Conservation (phyloP, 2,888 invertebrate genomes). For the Chaitophorus viminalis region DNA sequence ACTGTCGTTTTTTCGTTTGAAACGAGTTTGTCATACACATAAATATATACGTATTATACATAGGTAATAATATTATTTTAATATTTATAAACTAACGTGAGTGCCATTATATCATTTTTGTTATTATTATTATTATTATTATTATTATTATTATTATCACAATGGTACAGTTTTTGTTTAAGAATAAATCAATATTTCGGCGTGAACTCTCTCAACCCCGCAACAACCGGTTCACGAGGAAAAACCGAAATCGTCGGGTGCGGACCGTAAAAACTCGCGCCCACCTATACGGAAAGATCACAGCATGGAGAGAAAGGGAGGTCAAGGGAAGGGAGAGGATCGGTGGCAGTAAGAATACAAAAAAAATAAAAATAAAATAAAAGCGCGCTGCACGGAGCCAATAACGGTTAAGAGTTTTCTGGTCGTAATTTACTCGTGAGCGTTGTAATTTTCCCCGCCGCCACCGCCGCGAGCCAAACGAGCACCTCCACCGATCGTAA, state of each 20-base stretch:
- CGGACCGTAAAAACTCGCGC: background rate
- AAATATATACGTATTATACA: too few relatives aligned
- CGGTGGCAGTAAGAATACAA: too few relatives aligned
- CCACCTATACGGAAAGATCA: background rate
- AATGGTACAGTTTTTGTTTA: too few relatives aligned
- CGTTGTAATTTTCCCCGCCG: conserved; percentile 5
- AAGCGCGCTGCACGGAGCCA: conserved; percentile 18
- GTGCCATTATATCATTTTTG: too few relatives aligned
- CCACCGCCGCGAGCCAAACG: conserved; percentile 12
- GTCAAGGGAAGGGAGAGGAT: too few relatives aligned
- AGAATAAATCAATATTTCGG: background rate
- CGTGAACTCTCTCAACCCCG: background rate
- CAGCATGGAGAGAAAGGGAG: background rate
- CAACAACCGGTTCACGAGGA: background rate
- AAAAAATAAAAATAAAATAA: conserved; percentile 14
- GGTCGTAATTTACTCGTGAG: conserved; percentile 45
- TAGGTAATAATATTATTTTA: too few relatives aligned
- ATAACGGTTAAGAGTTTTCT: conserved; percentile 51
- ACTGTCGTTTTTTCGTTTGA: background rate
- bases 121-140: too few relatives aligned
- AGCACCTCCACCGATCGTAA: conserved; percentile 43
- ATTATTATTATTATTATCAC: too few relatives aligned
- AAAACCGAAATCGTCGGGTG: background rate
- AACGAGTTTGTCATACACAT: background rate
- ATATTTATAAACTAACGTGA: too few relatives aligned